phyloP scores from a whole-genome alignment of 1,140 invertebrate species.

The Achatina immaculata region DNA sequence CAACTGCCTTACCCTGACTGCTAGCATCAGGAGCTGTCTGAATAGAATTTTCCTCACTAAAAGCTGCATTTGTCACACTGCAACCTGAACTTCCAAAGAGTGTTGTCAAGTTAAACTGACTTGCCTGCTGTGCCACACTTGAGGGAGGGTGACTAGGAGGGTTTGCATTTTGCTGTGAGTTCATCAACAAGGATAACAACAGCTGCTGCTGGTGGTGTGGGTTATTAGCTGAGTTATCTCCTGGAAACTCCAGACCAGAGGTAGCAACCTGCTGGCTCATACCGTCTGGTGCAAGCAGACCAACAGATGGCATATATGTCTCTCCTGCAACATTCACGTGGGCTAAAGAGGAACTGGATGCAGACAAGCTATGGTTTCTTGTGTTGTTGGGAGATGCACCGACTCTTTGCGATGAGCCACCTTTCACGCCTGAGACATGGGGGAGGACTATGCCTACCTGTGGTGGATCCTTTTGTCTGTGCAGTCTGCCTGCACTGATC shows the following conservation, averaged over 20 bases:
- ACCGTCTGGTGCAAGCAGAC: not conserved
- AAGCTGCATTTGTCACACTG: not conserved
- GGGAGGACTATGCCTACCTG: conserved; percentile 13
- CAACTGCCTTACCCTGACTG: not conserved
- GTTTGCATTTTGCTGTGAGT: conserved; percentile 7
- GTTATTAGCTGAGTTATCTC: not conserved
- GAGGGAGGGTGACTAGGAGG: too few species aligned
- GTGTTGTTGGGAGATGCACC: not conserved
- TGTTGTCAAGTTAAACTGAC: not conserved
- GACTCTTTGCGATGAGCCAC: not conserved
- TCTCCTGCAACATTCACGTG: not conserved
- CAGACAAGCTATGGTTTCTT: not conserved
- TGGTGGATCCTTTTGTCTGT: not conserved
- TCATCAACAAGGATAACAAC: too few species aligned
- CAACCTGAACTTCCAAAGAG: not conserved
- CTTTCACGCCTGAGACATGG: not conserved
- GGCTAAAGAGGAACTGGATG: not conserved
- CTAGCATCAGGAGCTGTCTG: not conserved
- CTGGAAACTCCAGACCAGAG: not conserved
- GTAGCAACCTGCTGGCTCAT: not conserved
- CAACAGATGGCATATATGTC: not conserved
- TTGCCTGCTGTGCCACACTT: not conserved
- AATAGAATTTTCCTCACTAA: not conserved
- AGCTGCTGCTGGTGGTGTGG: conserved; percentile 4
- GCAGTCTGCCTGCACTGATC: not conserved